These are phyloP conservation scores for Argyresthia goedartella DNA, from an alignment of 2,888 invertebrate genomes.

Conservation along the genomic window DNA sequence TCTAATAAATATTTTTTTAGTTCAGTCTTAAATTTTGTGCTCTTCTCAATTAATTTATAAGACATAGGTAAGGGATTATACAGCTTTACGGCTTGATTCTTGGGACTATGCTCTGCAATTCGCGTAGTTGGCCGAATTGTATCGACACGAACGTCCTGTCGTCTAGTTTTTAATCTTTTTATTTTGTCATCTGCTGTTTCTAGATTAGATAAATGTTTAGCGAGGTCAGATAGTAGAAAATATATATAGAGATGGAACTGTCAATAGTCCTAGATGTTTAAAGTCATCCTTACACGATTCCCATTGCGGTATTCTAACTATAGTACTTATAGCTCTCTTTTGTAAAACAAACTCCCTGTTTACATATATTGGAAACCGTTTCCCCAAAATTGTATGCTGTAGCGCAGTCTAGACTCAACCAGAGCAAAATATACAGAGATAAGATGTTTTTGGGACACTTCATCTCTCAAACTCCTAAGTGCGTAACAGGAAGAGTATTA, in stretches of 20 bases:
- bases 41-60: too few relatives aligned
- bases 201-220: too few relatives aligned
- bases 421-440: neutral
- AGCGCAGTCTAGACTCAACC: neutral
- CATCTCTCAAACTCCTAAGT: neutral
- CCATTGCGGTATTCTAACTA: neutral
- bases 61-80: too few relatives aligned
- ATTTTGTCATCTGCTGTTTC: too few relatives aligned
- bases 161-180: too few relatives aligned
- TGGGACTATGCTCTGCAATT: too few relatives aligned
- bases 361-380: neutral
- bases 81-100: too few relatives aligned
- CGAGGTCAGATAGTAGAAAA: neutral
- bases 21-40: too few relatives aligned
- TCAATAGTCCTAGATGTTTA: neutral
- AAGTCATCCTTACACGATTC: neutral
- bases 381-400: neutral
- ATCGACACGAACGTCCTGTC: too few relatives aligned
- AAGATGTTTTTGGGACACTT: neutral
- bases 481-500: neutral
- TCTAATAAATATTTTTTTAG: too few relatives aligned
- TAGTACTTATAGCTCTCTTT: neutral
- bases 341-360: neutral
- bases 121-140: too few relatives aligned
- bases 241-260: neutral